phyloP scores from a whole-genome alignment of 2,888 invertebrate species.

The Disparrhopalites patrizii region DNA sequence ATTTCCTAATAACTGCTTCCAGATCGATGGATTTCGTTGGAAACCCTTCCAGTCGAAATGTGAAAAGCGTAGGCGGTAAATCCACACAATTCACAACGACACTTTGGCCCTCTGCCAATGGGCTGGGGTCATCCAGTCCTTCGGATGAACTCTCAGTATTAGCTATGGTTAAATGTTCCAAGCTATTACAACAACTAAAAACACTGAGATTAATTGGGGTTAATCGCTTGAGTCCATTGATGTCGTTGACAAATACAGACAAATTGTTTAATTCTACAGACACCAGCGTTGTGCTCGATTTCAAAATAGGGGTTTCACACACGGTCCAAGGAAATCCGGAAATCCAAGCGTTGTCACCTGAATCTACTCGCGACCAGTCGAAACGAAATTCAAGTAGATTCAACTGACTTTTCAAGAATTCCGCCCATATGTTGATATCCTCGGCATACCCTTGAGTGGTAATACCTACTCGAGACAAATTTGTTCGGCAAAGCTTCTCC shows the following conservation, averaged over 20 bases:
- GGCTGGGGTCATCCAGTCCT: neutral
- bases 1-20: neutral
- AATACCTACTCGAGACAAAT: slow-evolving; percentile 34
- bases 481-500: slow-evolving; percentile 30
- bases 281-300: slow-evolving; percentile 8
- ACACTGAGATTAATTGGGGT: slow-evolving; percentile 6
- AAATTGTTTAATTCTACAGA: slow-evolving; percentile 13
- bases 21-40: slow-evolving; percentile 3
- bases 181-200: neutral
- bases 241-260: neutral
- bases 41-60: slow-evolving; percentile 1
- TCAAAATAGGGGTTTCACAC: slow-evolving; percentile 17
- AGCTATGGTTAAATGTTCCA: neutral
- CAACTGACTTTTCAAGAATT: slow-evolving; percentile 35
- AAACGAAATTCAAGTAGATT: slow-evolving; percentile 16
- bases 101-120: slow-evolving; percentile 1
- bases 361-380: slow-evolving; percentile 15
- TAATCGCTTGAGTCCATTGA: neutral
- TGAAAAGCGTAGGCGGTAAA: neutral
- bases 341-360: neutral
- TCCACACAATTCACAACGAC: slow-evolving; percentile 7
- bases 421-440: slow-evolving; percentile 41
- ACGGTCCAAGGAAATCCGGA: slow-evolving; percentile 17
- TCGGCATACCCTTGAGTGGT: slow-evolving; percentile 39
- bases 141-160: neutral